phyloP scores from a whole-genome alignment of 2,113 vertebrate genomes.

The Scartelaos histophorus region DNA sequence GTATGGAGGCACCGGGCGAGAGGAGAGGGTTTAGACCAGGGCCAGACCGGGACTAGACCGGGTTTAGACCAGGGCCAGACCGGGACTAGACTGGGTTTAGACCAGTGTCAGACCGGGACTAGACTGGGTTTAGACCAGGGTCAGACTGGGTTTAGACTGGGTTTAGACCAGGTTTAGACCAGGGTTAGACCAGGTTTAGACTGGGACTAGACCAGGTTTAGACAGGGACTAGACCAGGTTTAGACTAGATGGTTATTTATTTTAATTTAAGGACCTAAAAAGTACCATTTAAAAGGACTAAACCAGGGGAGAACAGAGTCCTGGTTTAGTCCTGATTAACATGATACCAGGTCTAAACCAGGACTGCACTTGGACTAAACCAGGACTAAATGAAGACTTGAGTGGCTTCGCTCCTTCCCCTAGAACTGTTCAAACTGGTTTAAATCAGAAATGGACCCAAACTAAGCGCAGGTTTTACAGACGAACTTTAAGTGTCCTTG shows the following conservation, averaged over 20 bases:
- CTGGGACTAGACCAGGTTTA: background rate
- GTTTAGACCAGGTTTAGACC: no score
- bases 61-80: no score
- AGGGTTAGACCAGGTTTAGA: no score
- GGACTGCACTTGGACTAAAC: background rate
- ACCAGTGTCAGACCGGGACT: background rate
- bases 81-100: constrained; percentile 82
- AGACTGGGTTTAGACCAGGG: no score
- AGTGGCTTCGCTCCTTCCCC: background rate
- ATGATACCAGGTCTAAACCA: background rate
- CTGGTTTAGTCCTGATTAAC: no score
- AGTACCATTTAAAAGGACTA: background rate
- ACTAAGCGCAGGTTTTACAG: background rate
- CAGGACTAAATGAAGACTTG: background rate
- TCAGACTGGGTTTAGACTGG: no score
- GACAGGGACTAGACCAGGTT: background rate
- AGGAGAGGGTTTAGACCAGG: constrained; percentile 80
- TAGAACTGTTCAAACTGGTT: background rate
- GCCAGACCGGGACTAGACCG: no score
- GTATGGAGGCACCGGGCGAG: constrained; percentile 74
- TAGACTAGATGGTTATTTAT: background rate
- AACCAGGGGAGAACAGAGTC: no score
- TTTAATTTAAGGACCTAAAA: background rate
- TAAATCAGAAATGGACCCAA: constrained; percentile 36
- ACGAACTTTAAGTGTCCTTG: constrained; percentile 19